Base-by-base conservation (phyloP, 2,797 vertebrate species). In the Zenarchopterus dispar region DNA sequence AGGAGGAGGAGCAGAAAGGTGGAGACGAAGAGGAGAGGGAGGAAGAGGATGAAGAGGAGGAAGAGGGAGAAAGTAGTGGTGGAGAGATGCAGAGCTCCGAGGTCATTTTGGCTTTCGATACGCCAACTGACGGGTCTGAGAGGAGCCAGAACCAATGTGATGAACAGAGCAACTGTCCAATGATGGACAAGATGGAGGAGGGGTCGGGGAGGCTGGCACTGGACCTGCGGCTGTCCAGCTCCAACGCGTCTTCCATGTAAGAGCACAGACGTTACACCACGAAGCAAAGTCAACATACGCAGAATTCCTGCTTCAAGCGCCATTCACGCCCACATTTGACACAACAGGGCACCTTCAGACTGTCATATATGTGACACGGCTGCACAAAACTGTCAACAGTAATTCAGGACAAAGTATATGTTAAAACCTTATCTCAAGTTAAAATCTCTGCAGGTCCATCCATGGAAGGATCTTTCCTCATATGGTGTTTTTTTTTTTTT, bases 221-320 rank as follows among this genome's bases (percentile, higher is more conserved):
- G 56, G 97, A 99, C 83, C 94, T 97, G 48, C 89, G 96, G 36
- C 93, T 98, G 70, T 97, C 96, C 72, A 97, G 96, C 91, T 94
- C 95, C 66, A 94, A 97, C 16, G 95, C 96, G 70, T 96, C 97
- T n/a, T 98, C 97, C 53, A 96, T 98, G 97, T 99, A 87, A 67
- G 96, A 11, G 11, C 62, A 39, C 3, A 21, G 18, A 45, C 54
- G 41, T 5, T 23, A 18, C 11, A 22, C 44, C 50, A 13, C 28
- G 28, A 31, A 3, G 28, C 28, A 31, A 1, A 7, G 6, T 31
- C 28, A 31, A 31, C 28, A 7, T 31, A 31, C 28, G 2, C 24
- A 24, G 24, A 24, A 2, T 24, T 24, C 24, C 24, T 24, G 24
- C 24, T 24, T 24, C 24, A 24, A 2, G 28, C 28, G 1, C 28